Conservation (phyloP, 2,888 invertebrate genomes). For the Ptychoptera albimana region DNA sequence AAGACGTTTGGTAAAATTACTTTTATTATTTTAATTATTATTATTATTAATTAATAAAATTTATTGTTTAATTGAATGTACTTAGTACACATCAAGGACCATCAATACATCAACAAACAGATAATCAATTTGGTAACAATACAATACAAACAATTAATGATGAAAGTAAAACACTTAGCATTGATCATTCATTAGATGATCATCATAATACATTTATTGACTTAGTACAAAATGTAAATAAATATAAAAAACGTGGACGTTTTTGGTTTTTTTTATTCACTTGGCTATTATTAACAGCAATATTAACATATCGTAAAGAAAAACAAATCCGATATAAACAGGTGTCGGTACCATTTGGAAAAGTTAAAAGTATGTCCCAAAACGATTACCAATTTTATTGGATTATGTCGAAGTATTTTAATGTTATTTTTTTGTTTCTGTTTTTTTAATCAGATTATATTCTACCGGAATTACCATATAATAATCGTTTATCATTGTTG, state of each 20-base stretch:
- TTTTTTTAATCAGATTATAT: conserved; percentile 15
- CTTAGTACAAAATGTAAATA: background rate
- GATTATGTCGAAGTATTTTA: conserved; percentile 5
- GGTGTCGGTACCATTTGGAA: conserved; percentile 21
- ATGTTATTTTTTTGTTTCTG: background rate
- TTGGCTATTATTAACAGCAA: conserved; percentile 21
- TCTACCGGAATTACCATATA: conserved; percentile 16
- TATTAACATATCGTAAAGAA: conserved; percentile 23
- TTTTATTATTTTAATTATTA: too few species aligned
- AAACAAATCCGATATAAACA: conserved; percentile 24
- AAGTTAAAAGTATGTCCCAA: conserved; percentile 20
- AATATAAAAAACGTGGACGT: background rate
- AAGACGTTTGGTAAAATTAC: background rate
- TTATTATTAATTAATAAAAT: too few species aligned
- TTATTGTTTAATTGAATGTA: too few species aligned
- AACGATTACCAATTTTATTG: background rate
- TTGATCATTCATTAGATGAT: background rate
- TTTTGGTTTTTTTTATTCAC: conserved; percentile 13
- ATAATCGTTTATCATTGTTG: conserved; percentile 28
- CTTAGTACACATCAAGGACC: background rate
- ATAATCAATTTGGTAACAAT: background rate
- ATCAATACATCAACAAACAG: background rate
- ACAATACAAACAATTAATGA: too few species aligned
- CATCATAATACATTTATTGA: background rate
- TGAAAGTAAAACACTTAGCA: too few species aligned